Evolutionary conservation across 2,113 vertebrate genomes (phyloP).

Genomic region (Pseudorectes ferrugineus): DNA sequence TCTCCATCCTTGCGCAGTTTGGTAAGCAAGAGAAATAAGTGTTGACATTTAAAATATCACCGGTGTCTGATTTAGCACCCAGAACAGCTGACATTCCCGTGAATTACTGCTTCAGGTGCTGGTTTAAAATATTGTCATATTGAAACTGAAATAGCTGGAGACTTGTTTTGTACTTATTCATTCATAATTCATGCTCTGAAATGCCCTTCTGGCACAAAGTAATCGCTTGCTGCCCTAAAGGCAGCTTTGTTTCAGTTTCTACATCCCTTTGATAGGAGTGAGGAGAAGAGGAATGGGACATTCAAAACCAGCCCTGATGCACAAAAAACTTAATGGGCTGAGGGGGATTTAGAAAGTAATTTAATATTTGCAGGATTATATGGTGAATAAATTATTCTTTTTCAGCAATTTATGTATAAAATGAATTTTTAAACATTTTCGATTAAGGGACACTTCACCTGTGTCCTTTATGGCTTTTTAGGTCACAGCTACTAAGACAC

Average conservation of each 20-base stretch:
- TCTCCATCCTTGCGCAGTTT: not conserved
- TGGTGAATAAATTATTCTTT: not conserved
- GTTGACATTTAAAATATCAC: constrained; percentile 1
- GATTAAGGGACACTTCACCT: not conserved
- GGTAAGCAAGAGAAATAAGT: not conserved
- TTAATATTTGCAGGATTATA: not conserved
- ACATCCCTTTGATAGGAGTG: not conserved
- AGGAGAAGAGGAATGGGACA: not conserved
- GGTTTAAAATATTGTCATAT: not conserved
- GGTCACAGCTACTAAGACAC: not conserved
- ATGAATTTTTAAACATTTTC: not conserved
- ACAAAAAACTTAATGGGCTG: not conserved
- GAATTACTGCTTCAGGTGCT: not conserved
- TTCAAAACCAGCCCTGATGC: not conserved
- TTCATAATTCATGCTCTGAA: not conserved
- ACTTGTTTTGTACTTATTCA: not conserved
- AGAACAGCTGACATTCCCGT: not conserved
- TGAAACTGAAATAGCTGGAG: not conserved
- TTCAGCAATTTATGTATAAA: not conserved
- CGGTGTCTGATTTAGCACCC: not conserved
- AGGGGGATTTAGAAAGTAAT: not conserved
- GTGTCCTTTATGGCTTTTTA: not conserved
- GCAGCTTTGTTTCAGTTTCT: not conserved
- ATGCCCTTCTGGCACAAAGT: not conserved
- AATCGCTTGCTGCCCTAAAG: not conserved